Conservation (phyloP, 1,140 invertebrate species). For the Hirudo medicinalis region DNA sequence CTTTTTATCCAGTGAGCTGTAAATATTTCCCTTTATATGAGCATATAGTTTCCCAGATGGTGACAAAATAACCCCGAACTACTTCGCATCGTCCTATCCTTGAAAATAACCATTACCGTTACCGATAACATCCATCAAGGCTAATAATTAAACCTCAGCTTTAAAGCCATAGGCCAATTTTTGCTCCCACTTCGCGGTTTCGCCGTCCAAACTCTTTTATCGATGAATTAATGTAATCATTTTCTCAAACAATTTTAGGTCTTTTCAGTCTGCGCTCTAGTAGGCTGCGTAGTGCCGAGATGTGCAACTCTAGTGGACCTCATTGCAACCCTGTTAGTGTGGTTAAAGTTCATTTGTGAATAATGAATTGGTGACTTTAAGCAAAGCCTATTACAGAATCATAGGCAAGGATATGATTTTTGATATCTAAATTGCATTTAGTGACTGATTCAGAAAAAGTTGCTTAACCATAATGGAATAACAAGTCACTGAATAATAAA, state of each 20-base stretch:
- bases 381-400: too few relatives aligned
- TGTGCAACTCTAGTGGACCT: constrained; percentile 14
- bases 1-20: constrained; percentile 13
- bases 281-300: constrained; percentile 13
- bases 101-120: too few relatives aligned
- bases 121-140: too few relatives aligned
- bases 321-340: constrained; percentile 15
- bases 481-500: too few relatives aligned
- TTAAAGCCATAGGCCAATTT: too few relatives aligned
- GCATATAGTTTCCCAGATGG: too few relatives aligned
- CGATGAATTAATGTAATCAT: not conserved
- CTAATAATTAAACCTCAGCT: too few relatives aligned
- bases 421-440: not conserved
- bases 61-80: too few relatives aligned
- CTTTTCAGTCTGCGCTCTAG: constrained; percentile 10
- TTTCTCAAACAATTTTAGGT: not conserved
- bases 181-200: too few relatives aligned
- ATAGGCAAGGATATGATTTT: too few relatives aligned
- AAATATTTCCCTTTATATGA: not conserved
- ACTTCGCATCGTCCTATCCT: too few relatives aligned
- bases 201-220: not conserved
- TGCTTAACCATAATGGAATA: not conserved
- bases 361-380: too few relatives aligned
- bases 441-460: not conserved
- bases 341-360: not conserved